Base-by-base conservation (phyloP, 2,888 invertebrate genomes). In the Phlogophora meticulosa region DNA sequence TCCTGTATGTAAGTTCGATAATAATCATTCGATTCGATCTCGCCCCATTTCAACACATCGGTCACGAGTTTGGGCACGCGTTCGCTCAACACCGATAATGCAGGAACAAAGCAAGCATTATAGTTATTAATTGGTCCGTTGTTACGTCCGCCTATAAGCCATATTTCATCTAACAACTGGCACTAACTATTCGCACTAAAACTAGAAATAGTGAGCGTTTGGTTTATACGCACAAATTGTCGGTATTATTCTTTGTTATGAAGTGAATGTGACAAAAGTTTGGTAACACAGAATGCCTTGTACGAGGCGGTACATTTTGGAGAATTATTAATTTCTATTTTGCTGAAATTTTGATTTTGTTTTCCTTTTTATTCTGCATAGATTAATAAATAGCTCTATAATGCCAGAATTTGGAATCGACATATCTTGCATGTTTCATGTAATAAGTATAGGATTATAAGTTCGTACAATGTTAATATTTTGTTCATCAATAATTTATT, bases 161-260 rank as follows among this genome's bases (percentile, higher is more conserved):
- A 84, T 88, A 89, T 85, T 84, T 91, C 86, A 89, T 80, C 66
- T 62, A 80, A 66, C 69, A 82, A 85, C 45, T 83, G 81, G 69
- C 67, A 75, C 73, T 78, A 82, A 82, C 76, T 81, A 68, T 71
- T 66, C 34, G 62, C 64, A 78, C 73, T 71, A 34, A 74, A 80
- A 82, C 84, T 76, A 68, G 75, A 83, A 83, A 84, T 78, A 80
- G 71, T 81, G 51, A 78, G 70, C 66, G 68, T 79, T 73, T 63
- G 68, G 81, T 78, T 82, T 82, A 81, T 76, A 84, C 85, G 72
- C 69, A 64, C 76, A 81, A 83, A 83, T 75, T 67, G 72, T 81
- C 80, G 80, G 34, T 72, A 61, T 82, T 76, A 82, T 83, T 87
- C 86, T 74, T 82, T 74, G 69, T 66, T 75, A 69, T 69, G 64